A percentile compares a stretch with the other conserved stretches of the same genome.
Conservation (phyloP, 1,140 invertebrate species). For the Teleopsis dalmanni region DNA sequence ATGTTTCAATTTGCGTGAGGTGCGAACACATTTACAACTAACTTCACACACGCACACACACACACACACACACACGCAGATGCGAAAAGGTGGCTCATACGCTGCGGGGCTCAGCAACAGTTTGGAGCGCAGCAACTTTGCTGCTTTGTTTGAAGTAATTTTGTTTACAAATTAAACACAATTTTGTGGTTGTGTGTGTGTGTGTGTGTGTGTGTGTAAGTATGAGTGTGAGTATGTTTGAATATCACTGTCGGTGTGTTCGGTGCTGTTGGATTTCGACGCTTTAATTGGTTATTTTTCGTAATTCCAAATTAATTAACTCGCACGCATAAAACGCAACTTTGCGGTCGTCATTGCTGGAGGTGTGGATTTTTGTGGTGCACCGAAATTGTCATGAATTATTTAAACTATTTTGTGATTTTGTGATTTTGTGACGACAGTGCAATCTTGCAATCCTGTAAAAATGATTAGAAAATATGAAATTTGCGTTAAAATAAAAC, state of each 20-base stretch:
- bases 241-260: conserved; percentile 4
- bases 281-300: not conserved
- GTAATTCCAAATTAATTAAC: conserved; percentile 13
- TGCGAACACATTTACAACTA: not conserved
- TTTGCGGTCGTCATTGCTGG: too few relatives aligned
- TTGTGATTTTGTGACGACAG: not conserved
- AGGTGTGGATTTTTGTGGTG: too few relatives aligned
- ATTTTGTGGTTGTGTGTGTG: not conserved
- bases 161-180: not conserved
- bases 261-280: not conserved
- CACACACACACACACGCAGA: conserved; percentile 1
- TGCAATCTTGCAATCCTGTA: not conserved
- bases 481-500: not conserved
- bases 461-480: not conserved
- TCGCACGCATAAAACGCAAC: too few relatives aligned
- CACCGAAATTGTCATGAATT: not conserved
- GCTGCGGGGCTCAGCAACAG: not conserved
- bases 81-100: conserved; percentile 4
- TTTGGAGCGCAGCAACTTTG: not conserved
- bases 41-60: not conserved
- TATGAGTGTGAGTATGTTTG: not conserved
- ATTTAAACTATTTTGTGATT: not conserved
- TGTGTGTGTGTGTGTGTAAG: not conserved
- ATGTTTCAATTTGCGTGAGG: not conserved
- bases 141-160: not conserved